These are phyloP conservation scores for Leptobrachium ailaonicum DNA, from an alignment of 2,113 vertebrate species.

Conservation along the genomic window DNA sequence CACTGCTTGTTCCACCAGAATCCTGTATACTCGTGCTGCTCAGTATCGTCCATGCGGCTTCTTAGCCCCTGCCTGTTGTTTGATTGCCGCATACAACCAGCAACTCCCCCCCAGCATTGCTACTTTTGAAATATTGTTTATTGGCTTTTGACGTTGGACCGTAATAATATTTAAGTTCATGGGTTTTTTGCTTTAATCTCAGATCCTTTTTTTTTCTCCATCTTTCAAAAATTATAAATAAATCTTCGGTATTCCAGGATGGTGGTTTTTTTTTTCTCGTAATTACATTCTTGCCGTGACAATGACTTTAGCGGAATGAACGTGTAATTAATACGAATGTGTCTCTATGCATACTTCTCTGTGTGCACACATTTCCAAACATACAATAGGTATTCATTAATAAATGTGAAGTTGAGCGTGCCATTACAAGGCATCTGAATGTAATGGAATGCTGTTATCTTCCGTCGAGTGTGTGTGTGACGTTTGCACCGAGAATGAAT, in stretches of 20 bases:
- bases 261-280: not conserved
- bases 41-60: no score
- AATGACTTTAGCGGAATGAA: no score
- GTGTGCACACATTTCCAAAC: no score
- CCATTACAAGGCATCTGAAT: not conserved
- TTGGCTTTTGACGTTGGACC: not conserved
- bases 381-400: not conserved
- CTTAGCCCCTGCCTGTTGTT: no score
- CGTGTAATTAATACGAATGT: no score
- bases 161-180: no score
- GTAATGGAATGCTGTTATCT: slow-evolving; percentile 11
- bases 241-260: slow-evolving; percentile 4
- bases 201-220: not conserved
- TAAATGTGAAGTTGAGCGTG: not conserved
- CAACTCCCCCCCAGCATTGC: not conserved
- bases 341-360: no score
- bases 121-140: not conserved
- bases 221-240: slow-evolving; percentile 2
- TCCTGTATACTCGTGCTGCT: not conserved
- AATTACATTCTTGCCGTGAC: no score
- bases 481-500: not conserved
- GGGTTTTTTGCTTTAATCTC: not conserved
- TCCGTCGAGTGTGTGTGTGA: not conserved
- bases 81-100: not conserved
- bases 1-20: not conserved